These are phyloP conservation scores for Corella eumyota DNA, from an alignment of 23 tunicate species.

Conservation along the genomic window DNA sequence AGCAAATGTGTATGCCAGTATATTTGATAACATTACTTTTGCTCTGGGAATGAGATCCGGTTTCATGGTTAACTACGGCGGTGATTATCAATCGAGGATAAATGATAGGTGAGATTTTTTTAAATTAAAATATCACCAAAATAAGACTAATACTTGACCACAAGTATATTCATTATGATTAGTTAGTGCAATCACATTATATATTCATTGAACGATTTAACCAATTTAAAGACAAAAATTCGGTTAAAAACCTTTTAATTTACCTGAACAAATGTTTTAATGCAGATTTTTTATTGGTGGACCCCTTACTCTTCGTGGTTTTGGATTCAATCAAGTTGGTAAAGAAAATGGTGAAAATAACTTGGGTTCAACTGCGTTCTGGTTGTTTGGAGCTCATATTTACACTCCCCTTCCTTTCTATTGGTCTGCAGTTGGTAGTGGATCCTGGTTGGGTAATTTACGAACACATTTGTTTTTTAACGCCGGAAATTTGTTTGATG, in stretches of 20 bases:
- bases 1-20: conserved; percentile 15
- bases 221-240: too few relatives aligned
- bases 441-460: conserved; percentile 62
- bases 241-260: too few relatives aligned
- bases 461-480: conserved; percentile 69
- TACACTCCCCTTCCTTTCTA: conserved; percentile 80
- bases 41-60: conserved; percentile 41
- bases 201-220: too few relatives aligned
- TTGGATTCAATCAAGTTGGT: conserved; percentile 61
- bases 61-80: conserved; percentile 11
- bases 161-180: too few relatives aligned
- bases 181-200: too few relatives aligned
- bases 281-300: conserved; percentile 85
- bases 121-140: too few relatives aligned
- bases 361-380: conserved; percentile 61
- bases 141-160: too few relatives aligned
- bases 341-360: conserved; percentile 23
- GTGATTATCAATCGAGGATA: neutral
- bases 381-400: conserved; percentile 68
- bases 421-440: conserved; percentile 49
- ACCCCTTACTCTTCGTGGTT: conserved; percentile 75
- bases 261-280: conserved; percentile 2
- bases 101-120: too few relatives aligned
- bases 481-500: conserved; percentile 66
- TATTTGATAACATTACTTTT: conserved; percentile 36